A percentile compares a stretch with the other conserved stretches of the same genome.
These are phyloP conservation scores for Bursaphelenchus okinawaensis DNA, from an alignment of 2,888 invertebrate genomes.

Conservation along the genomic window DNA sequence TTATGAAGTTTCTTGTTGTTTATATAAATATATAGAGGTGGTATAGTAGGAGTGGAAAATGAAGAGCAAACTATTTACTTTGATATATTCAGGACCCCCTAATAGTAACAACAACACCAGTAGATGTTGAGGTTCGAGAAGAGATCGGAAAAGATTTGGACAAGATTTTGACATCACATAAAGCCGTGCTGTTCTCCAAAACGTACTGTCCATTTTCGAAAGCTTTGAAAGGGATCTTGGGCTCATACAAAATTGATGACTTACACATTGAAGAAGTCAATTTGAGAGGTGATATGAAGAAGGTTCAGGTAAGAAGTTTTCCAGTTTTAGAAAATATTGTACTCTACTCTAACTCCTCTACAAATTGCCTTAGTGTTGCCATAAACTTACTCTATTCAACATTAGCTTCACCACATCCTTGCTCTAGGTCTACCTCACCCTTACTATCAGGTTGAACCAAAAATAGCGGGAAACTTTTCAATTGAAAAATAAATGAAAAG, in stretches of 20 bases:
- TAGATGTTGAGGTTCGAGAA: background rate
- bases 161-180: slow-evolving; percentile 2
- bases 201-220: slow-evolving; percentile 47
- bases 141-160: slow-evolving; percentile 3
- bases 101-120: background rate
- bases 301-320: slow-evolving; percentile 33
- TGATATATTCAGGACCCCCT: background rate
- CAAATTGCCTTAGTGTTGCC: background rate
- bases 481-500: too few species aligned
- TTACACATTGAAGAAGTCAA: slow-evolving; percentile 42
- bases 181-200: slow-evolving; percentile 47
- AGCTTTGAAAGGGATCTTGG: slow-evolving; percentile 34
- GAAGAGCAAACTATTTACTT: too few species aligned
- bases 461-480: too few species aligned
- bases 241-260: slow-evolving; percentile 39
- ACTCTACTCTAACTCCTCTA: too few species aligned
- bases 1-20: too few species aligned
- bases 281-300: slow-evolving; percentile 30
- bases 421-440: too few species aligned
- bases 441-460: too few species aligned
- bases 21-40: too few species aligned
- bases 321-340: background rate
- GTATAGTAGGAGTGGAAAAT: too few species aligned
- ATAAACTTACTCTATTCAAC: background rate
- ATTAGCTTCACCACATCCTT: too few species aligned